phyloP scores from a whole-genome alignment of 2,113 vertebrate species.

The Pandion haliaetus region DNA sequence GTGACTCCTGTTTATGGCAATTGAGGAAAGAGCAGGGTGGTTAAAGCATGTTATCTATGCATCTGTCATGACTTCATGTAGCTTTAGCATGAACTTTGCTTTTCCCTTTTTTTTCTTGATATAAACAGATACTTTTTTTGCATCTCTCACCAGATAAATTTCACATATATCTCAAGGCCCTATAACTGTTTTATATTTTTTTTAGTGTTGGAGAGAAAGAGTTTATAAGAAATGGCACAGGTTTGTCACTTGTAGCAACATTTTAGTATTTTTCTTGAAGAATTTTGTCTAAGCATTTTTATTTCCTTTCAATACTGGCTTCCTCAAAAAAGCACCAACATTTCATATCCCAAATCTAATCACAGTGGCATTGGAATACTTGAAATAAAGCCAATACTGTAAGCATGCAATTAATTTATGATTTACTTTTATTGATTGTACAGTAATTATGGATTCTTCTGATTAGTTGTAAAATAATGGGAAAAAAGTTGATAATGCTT shows the following conservation, averaged over 20 bases:
- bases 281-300: background rate
- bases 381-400: background rate
- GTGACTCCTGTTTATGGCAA: background rate
- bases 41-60: background rate
- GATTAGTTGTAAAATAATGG: background rate
- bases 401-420: background rate
- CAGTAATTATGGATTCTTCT: background rate
- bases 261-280: background rate
- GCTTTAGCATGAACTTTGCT: background rate
- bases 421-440: background rate
- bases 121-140: background rate
- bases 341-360: background rate
- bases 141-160: background rate
- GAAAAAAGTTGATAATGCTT: background rate
- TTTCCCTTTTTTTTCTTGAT: background rate
- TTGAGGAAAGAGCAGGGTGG: background rate
- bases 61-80: background rate
- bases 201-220: background rate
- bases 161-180: background rate
- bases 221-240: background rate
- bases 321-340: background rate
- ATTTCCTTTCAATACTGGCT: background rate
- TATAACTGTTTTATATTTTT: background rate
- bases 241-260: background rate
- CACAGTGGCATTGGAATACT: background rate